These are phyloP conservation scores for Suricata suricatta DNA, from an alignment of 2,113 vertebrate genomes.

Conservation along the genomic window DNA sequence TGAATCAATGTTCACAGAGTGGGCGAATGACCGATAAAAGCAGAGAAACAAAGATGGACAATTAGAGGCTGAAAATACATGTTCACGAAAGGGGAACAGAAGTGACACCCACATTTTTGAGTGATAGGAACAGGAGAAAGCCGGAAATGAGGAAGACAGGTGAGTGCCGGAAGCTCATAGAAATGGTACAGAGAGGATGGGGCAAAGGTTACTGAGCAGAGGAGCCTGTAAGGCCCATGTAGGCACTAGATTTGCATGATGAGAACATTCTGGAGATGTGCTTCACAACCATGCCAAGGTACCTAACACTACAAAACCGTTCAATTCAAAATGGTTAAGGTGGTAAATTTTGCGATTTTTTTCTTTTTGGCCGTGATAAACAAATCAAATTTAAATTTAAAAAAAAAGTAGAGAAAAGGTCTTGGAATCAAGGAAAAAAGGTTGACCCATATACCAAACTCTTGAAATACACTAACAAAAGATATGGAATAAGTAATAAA, in stretches of 20 bases:
- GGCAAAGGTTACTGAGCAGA: not conserved
- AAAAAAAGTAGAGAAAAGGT: not conserved
- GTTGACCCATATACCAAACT: not conserved
- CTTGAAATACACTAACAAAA: not conserved
- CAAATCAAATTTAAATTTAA: not conserved
- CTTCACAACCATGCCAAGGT: not conserved
- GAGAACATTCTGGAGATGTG: too few species aligned
- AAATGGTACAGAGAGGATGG: not conserved
- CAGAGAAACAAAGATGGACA: not conserved
- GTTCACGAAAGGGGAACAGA: not conserved
- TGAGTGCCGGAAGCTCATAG: too few species aligned
- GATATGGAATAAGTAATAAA: not conserved
- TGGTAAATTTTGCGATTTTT: not conserved
- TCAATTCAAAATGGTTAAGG: not conserved
- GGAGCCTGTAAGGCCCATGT: rapidly evolving
- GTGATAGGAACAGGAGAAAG: not conserved
- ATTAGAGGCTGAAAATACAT: not conserved
- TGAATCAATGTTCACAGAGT: rapidly evolving
- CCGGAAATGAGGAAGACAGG: not conserved
- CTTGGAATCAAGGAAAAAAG: not conserved
- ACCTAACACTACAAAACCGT: not conserved
- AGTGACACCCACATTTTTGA: not conserved
- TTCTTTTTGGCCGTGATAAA: not conserved
- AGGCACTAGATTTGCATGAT: too few species aligned
- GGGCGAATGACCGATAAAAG: not conserved